Conservation (phyloP, 2,113 vertebrate genomes). For the Mesoclemmys tuberculata region DNA sequence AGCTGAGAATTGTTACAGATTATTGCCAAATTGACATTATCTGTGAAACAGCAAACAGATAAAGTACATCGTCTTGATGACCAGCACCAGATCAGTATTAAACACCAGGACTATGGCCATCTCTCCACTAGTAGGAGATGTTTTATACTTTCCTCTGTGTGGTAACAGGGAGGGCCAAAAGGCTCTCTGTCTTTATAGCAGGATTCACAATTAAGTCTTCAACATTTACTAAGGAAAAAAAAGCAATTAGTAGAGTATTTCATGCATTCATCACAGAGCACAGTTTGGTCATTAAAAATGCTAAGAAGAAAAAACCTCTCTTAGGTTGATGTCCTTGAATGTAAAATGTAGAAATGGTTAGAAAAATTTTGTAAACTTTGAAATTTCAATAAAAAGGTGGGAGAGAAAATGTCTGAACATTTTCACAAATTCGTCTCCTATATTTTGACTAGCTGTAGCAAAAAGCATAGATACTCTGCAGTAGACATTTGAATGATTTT, state of each 20-base stretch:
- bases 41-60: accelerated
- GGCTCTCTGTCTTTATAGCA: neutral
- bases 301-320: constrained; percentile 5
- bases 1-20: neutral
- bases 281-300: constrained; percentile 55
- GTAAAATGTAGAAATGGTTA: neutral
- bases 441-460: constrained; percentile 44
- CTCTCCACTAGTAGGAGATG: accelerated
- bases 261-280: constrained; percentile 23
- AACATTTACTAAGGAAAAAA: constrained; percentile 51
- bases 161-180: neutral
- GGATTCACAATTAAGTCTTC: constrained; percentile 54
- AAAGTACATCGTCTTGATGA: neutral
- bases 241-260: constrained; percentile 61
- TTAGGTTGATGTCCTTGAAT: constrained; percentile 37
- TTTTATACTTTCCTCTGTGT: neutral
- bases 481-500: constrained; percentile 74
- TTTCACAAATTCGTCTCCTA: constrained; percentile 43
- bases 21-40: neutral
- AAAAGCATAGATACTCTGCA: constrained; percentile 68
- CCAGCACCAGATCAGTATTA: neutral
- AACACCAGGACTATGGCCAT: accelerated
- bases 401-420: constrained; percentile 5
- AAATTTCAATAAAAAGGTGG: constrained; percentile 22
- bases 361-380: neutral